phyloP scores from a whole-genome alignment of 2,797 vertebrate genomes.

The Takifugu rubripes region DNA sequence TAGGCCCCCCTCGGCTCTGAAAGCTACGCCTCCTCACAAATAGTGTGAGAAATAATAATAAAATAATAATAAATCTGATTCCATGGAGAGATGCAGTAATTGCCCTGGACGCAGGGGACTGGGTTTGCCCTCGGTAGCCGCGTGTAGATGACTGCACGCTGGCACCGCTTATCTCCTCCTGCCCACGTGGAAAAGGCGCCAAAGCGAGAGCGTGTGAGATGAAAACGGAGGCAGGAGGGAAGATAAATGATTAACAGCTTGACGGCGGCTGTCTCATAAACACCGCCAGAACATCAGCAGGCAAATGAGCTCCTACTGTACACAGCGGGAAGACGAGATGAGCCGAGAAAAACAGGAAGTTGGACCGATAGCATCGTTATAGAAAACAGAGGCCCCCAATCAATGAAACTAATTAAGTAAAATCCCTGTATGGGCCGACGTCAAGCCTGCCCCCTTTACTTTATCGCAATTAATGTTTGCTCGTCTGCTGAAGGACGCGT shows the following conservation, averaged over 20 bases:
- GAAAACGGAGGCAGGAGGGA: conserved; percentile 17
- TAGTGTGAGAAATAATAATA: too few species aligned
- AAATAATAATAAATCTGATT: too few species aligned
- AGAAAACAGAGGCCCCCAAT: conserved; percentile 35
- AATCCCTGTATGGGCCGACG: conserved; percentile 39
- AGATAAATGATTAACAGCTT: conserved; percentile 18
- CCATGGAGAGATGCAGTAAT: too few species aligned
- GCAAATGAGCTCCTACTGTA: conserved; percentile 18
- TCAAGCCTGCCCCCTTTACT: conserved; percentile 31
- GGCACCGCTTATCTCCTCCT: conserved; percentile 34
- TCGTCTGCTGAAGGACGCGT: conserved; percentile 5
- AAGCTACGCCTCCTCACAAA: too few species aligned
- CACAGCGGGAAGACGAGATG: conserved; percentile 16
- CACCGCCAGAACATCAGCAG: conserved; percentile 1
- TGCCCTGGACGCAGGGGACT: too few species aligned
- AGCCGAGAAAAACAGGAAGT: conserved; percentile 26
- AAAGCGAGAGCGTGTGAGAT: conserved; percentile 49
- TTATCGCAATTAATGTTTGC: conserved; percentile 42
- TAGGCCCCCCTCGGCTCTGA: too few species aligned
- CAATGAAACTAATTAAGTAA: conserved; percentile 58
- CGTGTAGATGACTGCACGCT: conserved; percentile 22
- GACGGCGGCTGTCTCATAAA: conserved; percentile 10
- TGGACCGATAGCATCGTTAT: conserved; percentile 35
- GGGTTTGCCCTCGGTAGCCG: conserved; percentile 17
- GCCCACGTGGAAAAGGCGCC: conserved; percentile 17